Base-by-base conservation (phyloP, 2,888 invertebrate genomes). In the Cylindroiulus punctatus region DNA sequence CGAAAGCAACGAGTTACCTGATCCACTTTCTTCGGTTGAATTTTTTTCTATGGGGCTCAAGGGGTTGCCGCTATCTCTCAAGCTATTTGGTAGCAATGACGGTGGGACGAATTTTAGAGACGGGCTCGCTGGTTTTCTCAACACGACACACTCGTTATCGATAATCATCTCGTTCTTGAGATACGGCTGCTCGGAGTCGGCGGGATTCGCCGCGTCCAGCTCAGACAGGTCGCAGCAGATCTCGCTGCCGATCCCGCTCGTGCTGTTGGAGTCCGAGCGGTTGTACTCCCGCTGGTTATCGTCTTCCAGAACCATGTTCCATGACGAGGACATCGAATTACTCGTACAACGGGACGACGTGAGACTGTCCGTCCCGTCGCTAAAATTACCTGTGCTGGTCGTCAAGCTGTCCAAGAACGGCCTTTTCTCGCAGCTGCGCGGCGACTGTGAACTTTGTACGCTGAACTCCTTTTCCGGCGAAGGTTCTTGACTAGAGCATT, bases 241-340 rank as follows among this genome's bases (percentile, higher is more conserved):
- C 81, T 85, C 85, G 12, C 85, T 85, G n/a, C 85, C 85, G 4
- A 85, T 40, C 12, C 85, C 85, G 22, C 85, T 85, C 22, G 85
- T 85, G 12, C 84, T 84, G n/a, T 42, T 86, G 14, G 83, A 84
- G 47, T 84, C 57, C 40, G 86, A 86, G n/a, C 84, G 86, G 65
- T 40, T 57, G 57, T 84, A 57, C n/a, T 84, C 57, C n/a, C 44
- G 42, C 42, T n/a, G 42, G 22, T 82, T 44, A 26, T 83, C 83
- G n/a, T 83, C 83, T 22, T 40, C 40, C 44, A 83, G 26, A 76
- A 76, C 26, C 44, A 30, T 30, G 19, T 84, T 84, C 85, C 85
- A 85, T 14, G 85, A 85, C n/a, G 76, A 57, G 22, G 76, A 65
- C 85, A 85, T 85, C 30, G 85, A 85, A 47, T 40, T 44, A 36